phyloP scores from a whole-genome alignment of 2,888 invertebrate species.

The Caenorhabditis sp. region DNA sequence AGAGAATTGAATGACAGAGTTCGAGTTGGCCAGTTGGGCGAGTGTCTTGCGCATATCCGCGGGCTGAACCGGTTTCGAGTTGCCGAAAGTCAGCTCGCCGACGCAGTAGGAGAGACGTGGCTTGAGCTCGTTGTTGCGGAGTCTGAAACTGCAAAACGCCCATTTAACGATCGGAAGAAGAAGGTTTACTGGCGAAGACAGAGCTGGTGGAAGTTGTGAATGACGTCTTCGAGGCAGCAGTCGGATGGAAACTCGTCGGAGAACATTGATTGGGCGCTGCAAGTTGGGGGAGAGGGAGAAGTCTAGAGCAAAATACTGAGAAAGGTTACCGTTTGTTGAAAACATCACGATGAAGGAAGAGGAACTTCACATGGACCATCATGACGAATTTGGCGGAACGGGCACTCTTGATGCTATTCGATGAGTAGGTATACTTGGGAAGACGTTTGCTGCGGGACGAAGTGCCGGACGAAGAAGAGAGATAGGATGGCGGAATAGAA shows the following conservation, averaged over 20 bases:
- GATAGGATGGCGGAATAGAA: background rate
- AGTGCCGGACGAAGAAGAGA: background rate
- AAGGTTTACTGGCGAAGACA: conserved; percentile 24
- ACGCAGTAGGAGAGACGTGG: conserved; percentile 49
- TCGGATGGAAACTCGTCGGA: conserved; percentile 50
- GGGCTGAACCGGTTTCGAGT: conserved; percentile 34
- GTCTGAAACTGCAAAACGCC: conserved; percentile 32
- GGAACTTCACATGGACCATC: conserved; percentile 54
- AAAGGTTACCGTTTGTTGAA: conserved; percentile 15
- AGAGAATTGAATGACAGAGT: conserved; percentile 16
- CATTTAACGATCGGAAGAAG: background rate
- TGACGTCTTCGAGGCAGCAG: conserved; percentile 19
- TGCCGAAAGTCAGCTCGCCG: conserved; percentile 19
- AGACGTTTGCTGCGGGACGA: background rate
- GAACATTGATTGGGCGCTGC: conserved; percentile 36
- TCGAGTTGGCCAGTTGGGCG: conserved; percentile 23
- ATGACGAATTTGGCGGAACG: conserved; percentile 26
- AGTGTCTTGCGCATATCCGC: conserved; percentile 34
- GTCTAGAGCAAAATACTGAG: background rate
- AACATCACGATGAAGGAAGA: conserved; percentile 28
- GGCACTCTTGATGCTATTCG: conserved; percentile 11
- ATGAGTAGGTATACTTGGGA: conserved; percentile 22
- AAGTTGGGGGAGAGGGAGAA: background rate
- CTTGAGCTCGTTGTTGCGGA: conserved; percentile 15
- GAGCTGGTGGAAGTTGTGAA: conserved; percentile 34